Conservation (phyloP, 2,888 invertebrate genomes). For the Thymelicus lineola region DNA sequence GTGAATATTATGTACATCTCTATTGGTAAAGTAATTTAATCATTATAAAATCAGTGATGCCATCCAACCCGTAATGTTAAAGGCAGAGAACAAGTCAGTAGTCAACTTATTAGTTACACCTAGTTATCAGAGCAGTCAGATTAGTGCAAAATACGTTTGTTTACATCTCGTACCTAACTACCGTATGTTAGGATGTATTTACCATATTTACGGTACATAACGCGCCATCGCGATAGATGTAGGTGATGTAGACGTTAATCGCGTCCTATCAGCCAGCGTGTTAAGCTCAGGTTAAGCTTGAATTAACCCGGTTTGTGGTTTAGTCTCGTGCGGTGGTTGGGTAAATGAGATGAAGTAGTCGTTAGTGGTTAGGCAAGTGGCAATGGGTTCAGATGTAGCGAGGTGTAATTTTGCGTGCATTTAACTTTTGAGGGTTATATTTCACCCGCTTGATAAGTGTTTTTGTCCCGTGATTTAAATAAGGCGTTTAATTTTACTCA, state of each 20-base stretch:
- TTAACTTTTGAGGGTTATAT: too few relatives aligned
- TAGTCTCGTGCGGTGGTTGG: background rate
- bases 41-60: too few relatives aligned
- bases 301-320: constrained; percentile 18
- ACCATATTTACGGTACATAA: background rate
- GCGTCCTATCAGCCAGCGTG: background rate
- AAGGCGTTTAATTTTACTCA: too few relatives aligned
- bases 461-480: too few relatives aligned
- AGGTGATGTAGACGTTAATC: constrained; percentile 15
- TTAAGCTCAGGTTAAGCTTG: constrained; percentile 7
- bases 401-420: background rate
- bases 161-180: background rate
- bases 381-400: background rate
- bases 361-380: background rate
- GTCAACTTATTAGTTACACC: background rate
- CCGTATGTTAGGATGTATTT: background rate
- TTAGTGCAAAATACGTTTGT: constrained; percentile 13
- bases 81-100: background rate
- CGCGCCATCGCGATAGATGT: background rate
- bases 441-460: too few relatives aligned
- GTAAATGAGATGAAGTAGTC: background rate
- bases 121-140: constrained; percentile 5
- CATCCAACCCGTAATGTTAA: too few relatives aligned
- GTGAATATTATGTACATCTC: too few relatives aligned
- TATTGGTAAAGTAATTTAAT: too few relatives aligned